Evolutionary conservation across 2,797 vertebrate genomes (phyloP).

Genomic region (Adrianichthys oophorus): DNA sequence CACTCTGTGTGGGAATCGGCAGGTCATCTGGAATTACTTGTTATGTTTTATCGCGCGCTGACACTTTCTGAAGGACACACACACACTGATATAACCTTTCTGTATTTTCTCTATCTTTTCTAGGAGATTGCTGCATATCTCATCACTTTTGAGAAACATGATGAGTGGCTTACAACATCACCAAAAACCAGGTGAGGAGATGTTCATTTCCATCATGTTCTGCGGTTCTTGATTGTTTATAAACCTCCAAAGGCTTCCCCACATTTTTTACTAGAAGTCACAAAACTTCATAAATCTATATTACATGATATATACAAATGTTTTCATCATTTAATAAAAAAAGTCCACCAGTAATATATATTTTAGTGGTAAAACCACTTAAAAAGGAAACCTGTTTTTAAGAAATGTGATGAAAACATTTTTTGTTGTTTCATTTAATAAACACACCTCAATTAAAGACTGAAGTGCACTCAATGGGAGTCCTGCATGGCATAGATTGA

Average conservation of each 20-base stretch:
- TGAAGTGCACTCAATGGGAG: not conserved
- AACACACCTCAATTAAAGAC: too few relatives aligned
- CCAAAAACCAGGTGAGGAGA: slow-evolving; percentile 95
- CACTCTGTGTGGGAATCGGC: slow-evolving; percentile 68
- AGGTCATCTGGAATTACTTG: slow-evolving; percentile 76
- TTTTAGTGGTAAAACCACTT: too few relatives aligned
- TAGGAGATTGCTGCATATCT: slow-evolving; percentile 95
- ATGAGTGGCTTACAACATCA: slow-evolving; percentile 98
- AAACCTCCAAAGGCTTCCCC: not conserved
- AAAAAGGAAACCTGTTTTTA: too few relatives aligned
- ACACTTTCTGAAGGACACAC: slow-evolving; percentile 17
- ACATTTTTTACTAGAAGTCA: not conserved
- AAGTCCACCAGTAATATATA: too few relatives aligned
- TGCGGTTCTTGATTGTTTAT: not conserved
- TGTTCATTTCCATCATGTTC: slow-evolving; percentile 9
- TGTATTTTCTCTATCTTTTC: slow-evolving; percentile 56
- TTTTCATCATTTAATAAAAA: too few relatives aligned
- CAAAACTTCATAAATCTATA: not conserved
- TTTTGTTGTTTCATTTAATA: too few relatives aligned
- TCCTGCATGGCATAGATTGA: not conserved
- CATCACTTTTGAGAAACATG: slow-evolving; percentile 99
- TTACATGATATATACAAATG: too few relatives aligned
- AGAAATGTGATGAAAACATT: too few relatives aligned
- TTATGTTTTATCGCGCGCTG: slow-evolving; percentile 64
- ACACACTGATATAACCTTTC: slow-evolving; percentile 49